Base-by-base conservation (phyloP, 2,888 invertebrate genomes). In the Hypselothyrea guttata region DNA sequence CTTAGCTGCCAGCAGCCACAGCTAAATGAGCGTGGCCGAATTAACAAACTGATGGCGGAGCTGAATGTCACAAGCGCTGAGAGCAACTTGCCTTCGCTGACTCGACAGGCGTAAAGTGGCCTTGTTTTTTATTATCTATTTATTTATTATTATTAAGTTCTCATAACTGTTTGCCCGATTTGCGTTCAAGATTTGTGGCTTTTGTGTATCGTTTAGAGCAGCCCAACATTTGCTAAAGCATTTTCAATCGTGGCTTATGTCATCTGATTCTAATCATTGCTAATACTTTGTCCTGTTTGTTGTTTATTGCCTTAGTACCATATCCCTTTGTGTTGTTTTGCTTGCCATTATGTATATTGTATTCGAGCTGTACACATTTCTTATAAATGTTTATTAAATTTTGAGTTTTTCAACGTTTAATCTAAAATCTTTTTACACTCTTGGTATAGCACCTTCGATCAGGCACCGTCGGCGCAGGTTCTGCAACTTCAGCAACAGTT, bases 391-490 rank as follows among this genome's bases (percentile, higher is more conserved):
- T 8, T 33, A n/a, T 11, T 7, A 13, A 5, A 46, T 16, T 16
- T 8, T 5, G 45, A 31, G 7, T 44, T 13, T 5, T 11, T 9
- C 51, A 31, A 35, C 35, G 27, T 1, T 31, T 4, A 22, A 22
- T 22, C 22, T 22, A 5, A 22, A 5, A 4, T 16, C 1, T 30
- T 16, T 18, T 13, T 33, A 12, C n/a, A n/a, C 44, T 30, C 11
- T 16, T 22, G 22, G 22, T 22, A 1, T 16, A 89, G 89, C 56
- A 88, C 88, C 8, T 89, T 88, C 64, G 90, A 89, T 62, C 88
- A 89, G 65, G 84, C 86, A 2, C 84, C 74, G 4, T 66, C 84
- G 78, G 91, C 91, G 0, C 89, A 88, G 38, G 84, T 79, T 13
- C 48, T 75, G n/a, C 81, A 78, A 8, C 54, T 76, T 12, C 81